These are phyloP conservation scores for Diploptera punctata DNA, from an alignment of 2,888 invertebrate species.

Conservation along the genomic window DNA sequence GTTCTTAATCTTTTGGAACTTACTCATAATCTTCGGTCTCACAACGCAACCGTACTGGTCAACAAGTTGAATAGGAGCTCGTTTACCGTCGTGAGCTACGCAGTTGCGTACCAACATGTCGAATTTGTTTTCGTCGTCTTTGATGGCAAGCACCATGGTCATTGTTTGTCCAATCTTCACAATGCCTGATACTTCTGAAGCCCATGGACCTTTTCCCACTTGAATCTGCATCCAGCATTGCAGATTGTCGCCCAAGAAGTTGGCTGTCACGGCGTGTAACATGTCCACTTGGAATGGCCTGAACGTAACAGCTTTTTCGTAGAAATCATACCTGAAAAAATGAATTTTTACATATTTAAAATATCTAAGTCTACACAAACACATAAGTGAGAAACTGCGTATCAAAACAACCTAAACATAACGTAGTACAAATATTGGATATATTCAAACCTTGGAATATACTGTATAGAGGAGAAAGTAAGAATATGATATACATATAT, in stretches of 20 bases:
- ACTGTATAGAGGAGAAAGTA: too few species aligned
- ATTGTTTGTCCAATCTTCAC: constrained; percentile 96
- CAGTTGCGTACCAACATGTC: constrained; percentile 95
- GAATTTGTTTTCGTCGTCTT: constrained; percentile 95
- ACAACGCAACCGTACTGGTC: constrained; percentile 95
- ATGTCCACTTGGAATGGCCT: constrained; percentile 95
- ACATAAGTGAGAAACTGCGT: too few species aligned
- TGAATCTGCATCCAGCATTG: constrained; percentile 99
- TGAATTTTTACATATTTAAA: too few species aligned
- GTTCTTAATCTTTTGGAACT: constrained; percentile 95
- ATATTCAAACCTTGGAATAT: too few species aligned
- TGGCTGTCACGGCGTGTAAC: constrained; percentile 93
- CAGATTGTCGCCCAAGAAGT: constrained; percentile 93
- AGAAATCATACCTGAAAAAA: constrained; percentile 86
- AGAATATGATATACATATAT: too few species aligned
- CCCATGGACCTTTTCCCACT: constrained; percentile 96
- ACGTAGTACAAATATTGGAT: too few species aligned
- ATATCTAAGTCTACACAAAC: too few species aligned
- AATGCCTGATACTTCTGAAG: constrained; percentile 94
- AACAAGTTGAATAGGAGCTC: constrained; percentile 90
- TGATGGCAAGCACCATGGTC: constrained; percentile 96
- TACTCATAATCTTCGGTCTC: constrained; percentile 89
- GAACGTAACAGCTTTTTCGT: constrained; percentile 94
- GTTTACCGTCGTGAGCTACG: constrained; percentile 93
- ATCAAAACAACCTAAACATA: too few species aligned